Conservation (phyloP, 2,888 invertebrate species). For the Miltochrista miniata region DNA sequence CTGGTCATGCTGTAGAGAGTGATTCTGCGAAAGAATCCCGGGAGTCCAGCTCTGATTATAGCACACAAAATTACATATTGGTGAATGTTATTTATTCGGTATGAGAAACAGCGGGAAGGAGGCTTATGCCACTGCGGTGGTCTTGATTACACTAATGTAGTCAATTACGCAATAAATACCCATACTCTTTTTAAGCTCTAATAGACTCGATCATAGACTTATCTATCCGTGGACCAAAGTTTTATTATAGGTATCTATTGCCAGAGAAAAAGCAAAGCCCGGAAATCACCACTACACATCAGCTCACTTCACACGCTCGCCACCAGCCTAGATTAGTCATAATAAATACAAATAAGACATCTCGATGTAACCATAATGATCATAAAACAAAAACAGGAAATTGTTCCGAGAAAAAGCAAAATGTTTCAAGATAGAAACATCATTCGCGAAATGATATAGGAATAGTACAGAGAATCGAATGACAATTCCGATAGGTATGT, state of each 20-base stretch:
- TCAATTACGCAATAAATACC: no score
- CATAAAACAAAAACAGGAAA: conserved; percentile 50
- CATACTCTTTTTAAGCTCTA: no score
- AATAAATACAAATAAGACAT: conserved; percentile 51
- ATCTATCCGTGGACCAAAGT: no score
- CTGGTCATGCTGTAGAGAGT: conserved; percentile 55
- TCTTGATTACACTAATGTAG: conserved; percentile 27
- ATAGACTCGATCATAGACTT: no score
- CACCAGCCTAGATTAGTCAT: conserved; percentile 36
- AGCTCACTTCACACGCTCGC: conserved; percentile 16
- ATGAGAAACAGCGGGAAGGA: conserved; percentile 14
- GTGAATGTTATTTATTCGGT: conserved; percentile 31
- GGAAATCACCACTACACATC: no score
- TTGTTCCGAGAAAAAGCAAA: conserved; percentile 53
- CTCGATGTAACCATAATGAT: conserved; percentile 47
- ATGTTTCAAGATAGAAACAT: conserved; percentile 64
- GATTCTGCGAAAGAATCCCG: conserved; percentile 73
- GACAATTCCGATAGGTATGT: conserved; percentile 47
- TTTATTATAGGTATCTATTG: no score
- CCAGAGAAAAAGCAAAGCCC: no score
- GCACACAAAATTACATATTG: conserved; percentile 40
- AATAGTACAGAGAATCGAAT: conserved; percentile 52
- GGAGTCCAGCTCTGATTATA: conserved; percentile 44
- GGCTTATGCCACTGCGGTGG: conserved; percentile 25
- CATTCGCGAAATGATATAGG: conserved; percentile 56